A percentile compares a stretch with the other conserved stretches of the same genome.
phyloP scores from a whole-genome alignment of 2,797 vertebrate genomes.

The Falco berigora region DNA sequence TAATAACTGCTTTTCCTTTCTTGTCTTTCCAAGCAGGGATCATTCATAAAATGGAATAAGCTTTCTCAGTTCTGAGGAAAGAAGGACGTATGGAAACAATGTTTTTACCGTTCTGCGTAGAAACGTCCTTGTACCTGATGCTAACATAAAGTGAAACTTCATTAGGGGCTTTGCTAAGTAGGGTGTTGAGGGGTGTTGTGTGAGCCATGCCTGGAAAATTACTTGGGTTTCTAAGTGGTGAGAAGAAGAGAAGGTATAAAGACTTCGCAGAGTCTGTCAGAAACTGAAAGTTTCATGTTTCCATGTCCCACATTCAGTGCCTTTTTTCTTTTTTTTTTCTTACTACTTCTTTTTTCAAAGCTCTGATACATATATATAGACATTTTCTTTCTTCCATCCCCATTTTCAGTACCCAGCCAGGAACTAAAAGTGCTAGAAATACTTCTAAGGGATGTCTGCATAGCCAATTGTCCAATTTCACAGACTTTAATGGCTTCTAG shows the following conservation, averaged over 20 bases:
- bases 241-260: neutral
- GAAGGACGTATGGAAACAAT: neutral
- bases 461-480: slow-evolving; percentile 32
- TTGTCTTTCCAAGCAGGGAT: neutral
- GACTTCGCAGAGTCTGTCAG: neutral
- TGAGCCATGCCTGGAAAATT: neutral
- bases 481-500: neutral
- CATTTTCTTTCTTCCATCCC: neutral
- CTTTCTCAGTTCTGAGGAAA: neutral
- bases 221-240: neutral
- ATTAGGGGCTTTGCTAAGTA: neutral
- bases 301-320: neutral
- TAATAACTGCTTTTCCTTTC: neutral
- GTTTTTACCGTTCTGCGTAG: neutral
- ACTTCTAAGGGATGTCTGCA: slow-evolving; percentile 22
- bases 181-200: neutral
- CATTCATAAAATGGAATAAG: neutral
- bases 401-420: neutral
- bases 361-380: neutral
- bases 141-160: neutral
- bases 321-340: too few relatives aligned
- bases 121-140: neutral
- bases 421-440: neutral
- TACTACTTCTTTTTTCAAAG: neutral
- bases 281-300: neutral